Base-by-base conservation (phyloP, 2,797 vertebrate genomes). In the Buceros bicornis region DNA sequence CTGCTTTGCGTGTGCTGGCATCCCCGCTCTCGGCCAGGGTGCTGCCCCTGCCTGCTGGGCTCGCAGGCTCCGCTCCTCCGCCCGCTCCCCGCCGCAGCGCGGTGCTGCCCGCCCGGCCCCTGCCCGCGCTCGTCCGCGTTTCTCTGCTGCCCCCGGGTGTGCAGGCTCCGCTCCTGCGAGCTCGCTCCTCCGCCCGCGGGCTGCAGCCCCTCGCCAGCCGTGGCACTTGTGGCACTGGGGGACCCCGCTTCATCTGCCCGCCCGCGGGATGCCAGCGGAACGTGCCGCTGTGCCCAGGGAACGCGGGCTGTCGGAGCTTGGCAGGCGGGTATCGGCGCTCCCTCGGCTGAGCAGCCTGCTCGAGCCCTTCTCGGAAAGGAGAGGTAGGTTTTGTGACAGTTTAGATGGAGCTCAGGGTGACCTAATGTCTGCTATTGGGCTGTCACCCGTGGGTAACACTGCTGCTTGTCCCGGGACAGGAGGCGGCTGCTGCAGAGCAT, bases 81-180 rank as follows among this genome's bases (percentile, higher is more conserved):
- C 33, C n/a, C 60, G 8, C 24, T 11, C 12, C 47, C 47, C 47
- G 21, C 20, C 21, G 65, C 79, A 11, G 72, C 65, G 33, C 29
- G 5, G 15, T 13, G 50, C 84, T 18, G 35, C 22, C 69, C 45
- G 78, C 87, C 65, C 8, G 43, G 43, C 45, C 35, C 48, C 64
- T 83, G 58, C 65, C 90, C 26, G 5, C 5, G 0, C 70, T 81
- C 28, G 5, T 90, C 45, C 2, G 17, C 13, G 91, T 92, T 85
- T 92, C 79, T 89, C 91, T 98, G 92, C 97, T 98, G 98, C 98
- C 98, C 60, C 87, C 98, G 94, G 67, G 95, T 89, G 98, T 79
- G 83, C 56, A 17, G 48, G 35, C n/a, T 61, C 78, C 5, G 69
- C 28, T 78, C 93, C 83, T 95, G 71, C 89, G 17, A 8, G 16